Evolutionary conservation across 2,113 vertebrate species (phyloP).

Genomic region (Pheucticus melanocephalus): DNA sequence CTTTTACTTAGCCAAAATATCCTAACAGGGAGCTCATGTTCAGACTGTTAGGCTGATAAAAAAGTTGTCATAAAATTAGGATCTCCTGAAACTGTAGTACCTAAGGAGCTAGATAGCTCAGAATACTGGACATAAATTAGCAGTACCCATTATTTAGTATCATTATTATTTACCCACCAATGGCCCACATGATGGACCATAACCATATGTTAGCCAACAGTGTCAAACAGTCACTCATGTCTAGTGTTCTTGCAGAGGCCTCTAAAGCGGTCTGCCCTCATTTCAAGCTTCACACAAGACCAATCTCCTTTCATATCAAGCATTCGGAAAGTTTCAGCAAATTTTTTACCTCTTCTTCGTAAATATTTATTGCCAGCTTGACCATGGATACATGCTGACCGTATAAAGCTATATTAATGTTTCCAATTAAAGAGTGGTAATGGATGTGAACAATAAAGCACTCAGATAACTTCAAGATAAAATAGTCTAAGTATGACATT

Average conservation of each 20-base stretch:
- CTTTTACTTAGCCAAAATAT: not conserved
- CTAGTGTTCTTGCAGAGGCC: not conserved
- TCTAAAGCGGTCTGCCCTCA: not conserved
- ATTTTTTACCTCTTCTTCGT: not conserved
- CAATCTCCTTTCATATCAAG: not conserved
- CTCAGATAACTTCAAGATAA: not conserved
- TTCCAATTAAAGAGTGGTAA: not conserved
- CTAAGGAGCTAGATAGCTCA: not conserved
- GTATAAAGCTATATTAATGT: accelerated
- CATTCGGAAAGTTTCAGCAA: not conserved
- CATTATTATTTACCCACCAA: not conserved
- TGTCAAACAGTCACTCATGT: accelerated
- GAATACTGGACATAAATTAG: not conserved
- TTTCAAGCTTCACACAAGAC: not conserved
- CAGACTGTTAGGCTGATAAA: not conserved
- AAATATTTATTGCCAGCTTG: not conserved
- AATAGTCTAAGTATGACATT: not conserved
- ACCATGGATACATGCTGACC: not conserved
- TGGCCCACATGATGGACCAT: accelerated
- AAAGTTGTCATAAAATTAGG: not conserved
- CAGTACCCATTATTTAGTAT: not conserved
- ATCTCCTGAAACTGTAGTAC: not conserved
- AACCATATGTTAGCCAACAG: not conserved
- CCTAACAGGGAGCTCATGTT: not conserved
- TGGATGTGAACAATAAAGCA: not conserved